Conservation (phyloP, 1,140 invertebrate genomes). For the Caerostris darwini region DNA sequence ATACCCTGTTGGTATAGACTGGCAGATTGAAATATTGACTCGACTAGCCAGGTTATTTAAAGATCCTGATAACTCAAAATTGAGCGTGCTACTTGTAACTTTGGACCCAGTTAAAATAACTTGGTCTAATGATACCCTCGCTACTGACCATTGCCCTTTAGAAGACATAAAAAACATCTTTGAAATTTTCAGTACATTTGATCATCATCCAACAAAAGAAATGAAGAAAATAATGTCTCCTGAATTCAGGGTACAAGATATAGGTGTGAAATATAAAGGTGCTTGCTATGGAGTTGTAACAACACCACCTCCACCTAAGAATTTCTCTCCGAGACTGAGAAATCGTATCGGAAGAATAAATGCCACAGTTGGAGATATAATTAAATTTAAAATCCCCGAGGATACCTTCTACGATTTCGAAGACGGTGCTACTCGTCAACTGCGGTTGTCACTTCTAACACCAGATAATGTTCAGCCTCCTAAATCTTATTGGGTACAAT, state of each 20-base stretch:
- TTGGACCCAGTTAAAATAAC: conserved; percentile 82
- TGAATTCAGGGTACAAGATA: conserved; percentile 79
- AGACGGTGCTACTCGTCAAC: conserved; percentile 88
- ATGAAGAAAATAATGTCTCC: conserved; percentile 78
- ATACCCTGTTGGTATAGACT: conserved; percentile 84
- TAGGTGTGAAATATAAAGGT: conserved; percentile 78
- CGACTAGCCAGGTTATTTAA: conserved; percentile 87
- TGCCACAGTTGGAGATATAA: conserved; percentile 89
- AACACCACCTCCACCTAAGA: conserved; percentile 80
- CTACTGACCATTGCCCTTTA: conserved; percentile 82
- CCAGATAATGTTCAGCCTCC: conserved; percentile 87
- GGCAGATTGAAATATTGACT: conserved; percentile 85
- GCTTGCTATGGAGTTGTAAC: conserved; percentile 77
- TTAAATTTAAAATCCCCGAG: conserved; percentile 89
- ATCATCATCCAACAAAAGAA: conserved; percentile 78
- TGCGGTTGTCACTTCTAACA: conserved; percentile 88
- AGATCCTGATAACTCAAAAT: conserved; percentile 86
- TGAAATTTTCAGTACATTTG: conserved; percentile 83
- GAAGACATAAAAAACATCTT: conserved; percentile 84
- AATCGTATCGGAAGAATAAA: conserved; percentile 92
- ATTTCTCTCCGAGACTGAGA: conserved; percentile 88
- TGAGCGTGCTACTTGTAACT: conserved; percentile 87
- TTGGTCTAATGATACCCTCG: conserved; percentile 94
- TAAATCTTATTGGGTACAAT: conserved; percentile 91
- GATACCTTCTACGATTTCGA: conserved; percentile 95